phyloP scores from a whole-genome alignment of 2,888 invertebrate species.

The Aporophyla lueneburgensis region DNA sequence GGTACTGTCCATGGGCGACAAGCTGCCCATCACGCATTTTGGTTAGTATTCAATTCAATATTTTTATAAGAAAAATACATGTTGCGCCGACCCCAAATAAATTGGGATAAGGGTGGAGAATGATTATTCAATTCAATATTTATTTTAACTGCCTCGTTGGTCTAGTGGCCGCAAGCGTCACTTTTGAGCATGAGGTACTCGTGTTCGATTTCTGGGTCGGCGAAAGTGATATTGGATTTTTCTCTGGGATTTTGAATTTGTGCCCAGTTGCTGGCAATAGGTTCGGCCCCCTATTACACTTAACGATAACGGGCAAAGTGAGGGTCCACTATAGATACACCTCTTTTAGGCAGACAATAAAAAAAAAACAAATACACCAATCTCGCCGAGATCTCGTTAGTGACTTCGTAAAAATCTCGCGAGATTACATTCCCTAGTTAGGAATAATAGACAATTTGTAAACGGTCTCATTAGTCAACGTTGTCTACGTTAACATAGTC shows the following conservation, averaged over 20 bases:
- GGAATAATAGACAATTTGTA: not conserved
- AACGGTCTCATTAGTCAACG: not conserved
- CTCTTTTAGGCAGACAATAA: too few relatives aligned
- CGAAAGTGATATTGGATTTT: too few relatives aligned
- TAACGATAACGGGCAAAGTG: not conserved
- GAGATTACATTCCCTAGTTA: too few relatives aligned
- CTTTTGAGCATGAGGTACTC: too few relatives aligned
- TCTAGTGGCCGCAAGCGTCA: not conserved
- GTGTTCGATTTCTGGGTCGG: too few relatives aligned
- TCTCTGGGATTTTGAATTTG: not conserved
- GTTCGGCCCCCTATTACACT: not conserved
- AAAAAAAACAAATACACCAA: too few relatives aligned
- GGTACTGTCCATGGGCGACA: conserved; percentile 97
- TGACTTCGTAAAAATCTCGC: too few relatives aligned
- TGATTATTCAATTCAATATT: not conserved
- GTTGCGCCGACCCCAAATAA: too few relatives aligned
- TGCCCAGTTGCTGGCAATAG: not conserved
- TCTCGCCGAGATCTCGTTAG: too few relatives aligned
- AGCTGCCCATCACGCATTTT: conserved; percentile 96
- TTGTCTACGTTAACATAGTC: not conserved
- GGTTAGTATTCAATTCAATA: conserved; percentile 88
- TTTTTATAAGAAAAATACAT: too few relatives aligned
- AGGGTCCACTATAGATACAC: not conserved
- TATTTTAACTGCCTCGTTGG: not conserved
- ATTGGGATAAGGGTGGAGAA: too few relatives aligned